Conservation (phyloP, 2,797 vertebrate genomes). For the Gallirallus australis region DNA sequence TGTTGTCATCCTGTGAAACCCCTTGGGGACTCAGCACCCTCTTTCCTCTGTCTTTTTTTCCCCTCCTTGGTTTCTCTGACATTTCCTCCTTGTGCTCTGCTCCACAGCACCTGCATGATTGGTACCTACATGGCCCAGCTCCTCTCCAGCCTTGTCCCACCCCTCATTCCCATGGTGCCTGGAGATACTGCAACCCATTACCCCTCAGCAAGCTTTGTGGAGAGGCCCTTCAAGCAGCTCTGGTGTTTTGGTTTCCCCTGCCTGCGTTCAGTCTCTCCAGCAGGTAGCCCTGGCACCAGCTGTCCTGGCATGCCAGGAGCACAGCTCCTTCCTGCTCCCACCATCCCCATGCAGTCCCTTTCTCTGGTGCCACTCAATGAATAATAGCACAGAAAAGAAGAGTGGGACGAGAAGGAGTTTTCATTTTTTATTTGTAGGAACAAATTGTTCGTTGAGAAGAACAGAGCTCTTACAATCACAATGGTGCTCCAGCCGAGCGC, state of each 20-base stretch:
- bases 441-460: neutral
- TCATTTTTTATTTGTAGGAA: constrained; percentile 48
- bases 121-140: neutral
- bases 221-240: neutral
- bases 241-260: neutral
- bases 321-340: neutral
- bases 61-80: neutral
- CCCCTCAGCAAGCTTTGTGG: neutral
- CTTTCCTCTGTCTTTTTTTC: neutral
- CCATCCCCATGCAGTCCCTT: neutral
- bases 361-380: rapidly evolving
- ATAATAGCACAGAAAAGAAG: neutral
- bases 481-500: neutral
- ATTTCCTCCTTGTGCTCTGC: neutral
- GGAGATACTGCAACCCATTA: rapidly evolving
- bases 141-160: neutral
- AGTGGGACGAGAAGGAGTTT: neutral
- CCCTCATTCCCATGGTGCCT: neutral
- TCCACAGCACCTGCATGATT: neutral
- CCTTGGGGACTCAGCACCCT: neutral
- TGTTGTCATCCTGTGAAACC: neutral
- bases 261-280: neutral
- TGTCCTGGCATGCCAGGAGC: rapidly evolving
- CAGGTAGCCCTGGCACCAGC: neutral
- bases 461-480: neutral